Conservation (phyloP, 2,113 vertebrate species). For the Chionodraco myersi region DNA sequence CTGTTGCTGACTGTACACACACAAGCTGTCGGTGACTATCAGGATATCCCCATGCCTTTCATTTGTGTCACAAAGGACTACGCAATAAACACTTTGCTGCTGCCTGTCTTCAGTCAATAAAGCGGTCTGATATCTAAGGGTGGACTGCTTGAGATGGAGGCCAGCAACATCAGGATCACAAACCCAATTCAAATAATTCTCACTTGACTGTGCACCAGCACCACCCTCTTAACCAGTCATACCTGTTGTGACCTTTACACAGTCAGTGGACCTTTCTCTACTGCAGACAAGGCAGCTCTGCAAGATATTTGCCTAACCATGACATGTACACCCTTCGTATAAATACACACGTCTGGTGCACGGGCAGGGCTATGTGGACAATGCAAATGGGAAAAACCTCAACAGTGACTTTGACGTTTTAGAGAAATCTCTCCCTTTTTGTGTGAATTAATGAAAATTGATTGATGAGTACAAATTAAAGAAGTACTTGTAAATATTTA, state of each 20-base stretch:
- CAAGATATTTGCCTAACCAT: constrained; percentile 24
- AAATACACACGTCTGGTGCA: background rate
- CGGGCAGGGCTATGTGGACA: constrained; percentile 7
- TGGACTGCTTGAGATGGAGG: constrained; percentile 20
- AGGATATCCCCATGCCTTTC: background rate
- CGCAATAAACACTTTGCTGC: background rate
- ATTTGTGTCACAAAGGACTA: background rate
- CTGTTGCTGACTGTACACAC: background rate
- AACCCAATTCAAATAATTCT: constrained; percentile 4
- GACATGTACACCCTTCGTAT: background rate
- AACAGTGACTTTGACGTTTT: background rate
- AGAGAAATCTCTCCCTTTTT: background rate
- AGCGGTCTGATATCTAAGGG: constrained; percentile 35
- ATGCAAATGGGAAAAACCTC: constrained; percentile 6
- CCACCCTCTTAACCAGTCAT: background rate
- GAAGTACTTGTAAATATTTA: background rate
- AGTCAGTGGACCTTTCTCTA: background rate
- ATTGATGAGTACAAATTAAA: background rate
- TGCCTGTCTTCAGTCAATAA: constrained; percentile 11
- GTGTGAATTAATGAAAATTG: background rate
- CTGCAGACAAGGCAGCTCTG: background rate
- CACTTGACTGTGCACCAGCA: background rate
- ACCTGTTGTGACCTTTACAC: constrained; percentile 9
- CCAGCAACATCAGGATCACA: constrained; percentile 3
- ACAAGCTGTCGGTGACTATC: background rate